Percentiles rank a stretch among this genome's conserved stretches.
Evolutionary conservation across 1,140 invertebrate genomes (phyloP).

Genomic region (Chironomus striatipennis): DNA sequence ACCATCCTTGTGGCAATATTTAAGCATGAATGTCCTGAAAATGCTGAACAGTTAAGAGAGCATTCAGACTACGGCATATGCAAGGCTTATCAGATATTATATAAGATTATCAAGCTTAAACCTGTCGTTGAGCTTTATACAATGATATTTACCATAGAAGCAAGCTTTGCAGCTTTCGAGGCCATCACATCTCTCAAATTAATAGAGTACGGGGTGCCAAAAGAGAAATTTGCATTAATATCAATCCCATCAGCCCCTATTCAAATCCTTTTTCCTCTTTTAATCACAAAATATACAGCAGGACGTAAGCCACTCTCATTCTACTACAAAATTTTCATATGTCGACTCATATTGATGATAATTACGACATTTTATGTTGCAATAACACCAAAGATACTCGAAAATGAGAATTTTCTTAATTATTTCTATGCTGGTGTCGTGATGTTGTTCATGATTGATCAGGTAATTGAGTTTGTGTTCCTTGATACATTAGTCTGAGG

Average conservation of each 20-base stretch:
- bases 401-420: slow-evolving; percentile 57
- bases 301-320: slow-evolving; percentile 82
- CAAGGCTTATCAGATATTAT: slow-evolving; percentile 79
- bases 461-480: slow-evolving; percentile 65
- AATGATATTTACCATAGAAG: slow-evolving; percentile 86
- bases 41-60: slow-evolving; percentile 39
- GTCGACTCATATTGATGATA: slow-evolving; percentile 74
- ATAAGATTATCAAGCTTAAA: slow-evolving; percentile 74
- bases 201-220: slow-evolving; percentile 90
- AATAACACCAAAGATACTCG: slow-evolving; percentile 64
- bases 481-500: not conserved
- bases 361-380: slow-evolving; percentile 76
- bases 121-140: slow-evolving; percentile 69
- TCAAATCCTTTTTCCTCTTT: slow-evolving; percentile 86
- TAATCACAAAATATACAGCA: slow-evolving; percentile 80
- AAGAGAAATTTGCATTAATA: slow-evolving; percentile 87
- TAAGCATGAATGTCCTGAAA: slow-evolving; percentile 68
- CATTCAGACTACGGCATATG: slow-evolving; percentile 54
- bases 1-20: slow-evolving; percentile 86
- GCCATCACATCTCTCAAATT: slow-evolving; percentile 90
- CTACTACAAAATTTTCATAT: slow-evolving; percentile 83
- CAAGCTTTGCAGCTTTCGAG: slow-evolving; percentile 92
- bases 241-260: slow-evolving; percentile 88
- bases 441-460: slow-evolving; percentile 68
- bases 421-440: slow-evolving; percentile 64